Evolutionary conservation across 2,797 vertebrate genomes (phyloP).

Genomic region (Pitangus sulphuratus): DNA sequence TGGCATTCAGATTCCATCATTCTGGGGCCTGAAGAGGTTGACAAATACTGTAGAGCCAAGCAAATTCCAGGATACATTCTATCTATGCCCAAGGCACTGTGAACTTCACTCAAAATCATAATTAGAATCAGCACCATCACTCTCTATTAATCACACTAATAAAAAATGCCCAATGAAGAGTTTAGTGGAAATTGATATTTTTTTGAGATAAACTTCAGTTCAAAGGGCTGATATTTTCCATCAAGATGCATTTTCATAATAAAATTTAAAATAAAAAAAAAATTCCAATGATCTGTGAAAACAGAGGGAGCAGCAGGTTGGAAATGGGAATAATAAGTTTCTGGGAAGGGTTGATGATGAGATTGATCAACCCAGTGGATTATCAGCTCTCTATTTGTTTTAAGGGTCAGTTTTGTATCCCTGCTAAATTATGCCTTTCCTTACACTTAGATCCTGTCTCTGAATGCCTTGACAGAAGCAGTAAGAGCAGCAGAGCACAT

Average conservation of each 20-base stretch:
- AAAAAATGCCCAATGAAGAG: background rate
- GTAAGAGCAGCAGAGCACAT: background rate
- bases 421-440: background rate
- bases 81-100: background rate
- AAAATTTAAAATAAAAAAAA: background rate
- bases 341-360: rapidly evolving
- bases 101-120: background rate
- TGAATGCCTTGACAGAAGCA: background rate
- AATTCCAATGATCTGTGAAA: background rate
- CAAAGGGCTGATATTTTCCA: background rate
- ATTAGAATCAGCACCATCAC: conserved; percentile 9
- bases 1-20: background rate
- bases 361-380: background rate
- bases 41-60: background rate
- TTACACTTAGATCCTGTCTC: background rate
- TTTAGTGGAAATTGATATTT: background rate
- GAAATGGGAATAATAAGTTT: background rate
- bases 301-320: background rate
- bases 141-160: background rate
- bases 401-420: background rate
- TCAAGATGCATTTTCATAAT: rapidly evolving
- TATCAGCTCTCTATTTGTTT: background rate
- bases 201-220: background rate
- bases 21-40: background rate
- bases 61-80: background rate